Evolutionary conservation across 1,140 invertebrate species (phyloP).

Genomic region (Bathynomus jamesi): DNA sequence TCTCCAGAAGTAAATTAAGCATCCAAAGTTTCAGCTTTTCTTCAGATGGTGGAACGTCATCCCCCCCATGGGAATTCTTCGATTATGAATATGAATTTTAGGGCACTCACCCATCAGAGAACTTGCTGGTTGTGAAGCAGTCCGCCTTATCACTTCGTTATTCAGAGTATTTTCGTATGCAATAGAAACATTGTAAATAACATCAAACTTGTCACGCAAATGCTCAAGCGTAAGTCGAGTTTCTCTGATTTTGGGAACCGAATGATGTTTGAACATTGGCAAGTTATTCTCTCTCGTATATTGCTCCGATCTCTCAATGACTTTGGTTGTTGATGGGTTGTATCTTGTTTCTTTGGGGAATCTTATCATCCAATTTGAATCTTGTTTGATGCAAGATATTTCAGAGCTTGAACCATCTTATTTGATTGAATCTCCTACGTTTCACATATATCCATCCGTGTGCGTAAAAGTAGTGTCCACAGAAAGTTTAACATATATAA

Average conservation of each 20-base stretch:
- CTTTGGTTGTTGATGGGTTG: too few species aligned
- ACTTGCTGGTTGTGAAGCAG: constrained; percentile 37
- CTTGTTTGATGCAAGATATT: too few species aligned
- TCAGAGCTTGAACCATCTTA: too few species aligned
- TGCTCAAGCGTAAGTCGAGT: constrained; percentile 44
- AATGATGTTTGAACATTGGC: constrained; percentile 44
- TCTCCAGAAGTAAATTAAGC: constrained; percentile 38
- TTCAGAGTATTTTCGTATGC: constrained; percentile 37
- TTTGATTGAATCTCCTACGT: too few species aligned
- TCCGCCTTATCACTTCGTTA: constrained; percentile 22
- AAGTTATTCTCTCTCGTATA: too few species aligned
- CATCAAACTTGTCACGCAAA: constrained; percentile 40
- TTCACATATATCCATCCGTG: too few species aligned
- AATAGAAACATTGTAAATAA: constrained; percentile 39
- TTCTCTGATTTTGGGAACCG: constrained; percentile 47
- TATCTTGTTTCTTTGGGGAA: too few species aligned
- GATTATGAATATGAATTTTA: constrained; percentile 40
- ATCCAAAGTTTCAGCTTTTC: constrained; percentile 39
- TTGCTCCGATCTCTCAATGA: too few species aligned
- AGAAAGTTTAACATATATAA: too few species aligned
- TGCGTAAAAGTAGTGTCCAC: too few species aligned
- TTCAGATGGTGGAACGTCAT: constrained; percentile 39
- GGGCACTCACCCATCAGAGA: constrained; percentile 40
- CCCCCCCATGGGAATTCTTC: constrained; percentile 41
- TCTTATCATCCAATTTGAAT: too few species aligned